Percentiles rank a stretch among this genome's conserved stretches.
phyloP scores from a whole-genome alignment of 2,888 invertebrate genomes.

The Bhutanitis thaidina region DNA sequence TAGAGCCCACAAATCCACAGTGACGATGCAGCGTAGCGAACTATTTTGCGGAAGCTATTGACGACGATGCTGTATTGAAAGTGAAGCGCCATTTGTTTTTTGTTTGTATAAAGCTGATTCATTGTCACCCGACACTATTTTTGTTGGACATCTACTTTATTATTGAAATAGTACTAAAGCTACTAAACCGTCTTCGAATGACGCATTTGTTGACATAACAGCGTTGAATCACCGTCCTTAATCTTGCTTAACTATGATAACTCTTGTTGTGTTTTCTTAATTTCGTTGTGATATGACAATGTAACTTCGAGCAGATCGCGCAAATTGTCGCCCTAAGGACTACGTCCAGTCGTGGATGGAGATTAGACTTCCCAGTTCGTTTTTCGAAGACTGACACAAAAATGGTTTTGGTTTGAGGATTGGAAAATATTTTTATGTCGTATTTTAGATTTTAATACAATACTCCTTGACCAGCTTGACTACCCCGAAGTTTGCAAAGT shows the following conservation, averaged over 20 bases:
- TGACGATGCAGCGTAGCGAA: not conserved
- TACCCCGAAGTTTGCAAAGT: too few relatives aligned
- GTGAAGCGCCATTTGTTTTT: conserved; percentile 1
- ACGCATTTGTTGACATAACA: conserved; percentile 17
- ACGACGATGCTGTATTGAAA: not conserved
- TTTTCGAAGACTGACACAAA: too few relatives aligned
- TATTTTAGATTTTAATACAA: too few relatives aligned
- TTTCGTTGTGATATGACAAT: not conserved
- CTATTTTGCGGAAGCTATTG: not conserved
- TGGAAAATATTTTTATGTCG: too few relatives aligned
- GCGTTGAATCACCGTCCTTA: not conserved
- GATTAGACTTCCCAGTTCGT: too few relatives aligned
- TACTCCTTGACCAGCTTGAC: too few relatives aligned
- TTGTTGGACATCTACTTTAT: conserved; percentile 5
- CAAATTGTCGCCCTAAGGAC: too few relatives aligned
- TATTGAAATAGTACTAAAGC: conserved; percentile 15
- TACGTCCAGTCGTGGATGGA: too few relatives aligned
- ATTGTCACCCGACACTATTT: conserved; percentile 13
- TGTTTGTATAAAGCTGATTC: conserved; percentile 1
- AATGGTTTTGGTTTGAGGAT: too few relatives aligned
- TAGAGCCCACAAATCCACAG: too few relatives aligned
- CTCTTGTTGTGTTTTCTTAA: not conserved
- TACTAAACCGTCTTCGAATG: conserved; percentile 12
- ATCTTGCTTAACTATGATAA: not conserved
- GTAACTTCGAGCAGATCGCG: too few relatives aligned